Evolutionary conservation across 2,113 vertebrate genomes (phyloP), one percentile per base, ranked within the genome.

Genomic region (Lucifuga dentata): DNA sequence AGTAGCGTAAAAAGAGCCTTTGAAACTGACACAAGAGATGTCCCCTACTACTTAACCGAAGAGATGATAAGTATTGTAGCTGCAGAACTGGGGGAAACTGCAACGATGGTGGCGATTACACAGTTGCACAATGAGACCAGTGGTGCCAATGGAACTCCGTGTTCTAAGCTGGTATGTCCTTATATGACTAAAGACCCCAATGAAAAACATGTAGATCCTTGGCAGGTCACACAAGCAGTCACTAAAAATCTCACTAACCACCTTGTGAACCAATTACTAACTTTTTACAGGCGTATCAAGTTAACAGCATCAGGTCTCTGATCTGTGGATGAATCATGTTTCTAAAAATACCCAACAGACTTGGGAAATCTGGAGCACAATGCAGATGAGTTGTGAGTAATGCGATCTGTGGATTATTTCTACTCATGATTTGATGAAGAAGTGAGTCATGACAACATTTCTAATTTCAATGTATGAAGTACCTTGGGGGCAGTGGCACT

Each of bases 401-500:
- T 58, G 43, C n/a, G n/a, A n/a, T 65, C 59, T 39, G 56, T 63
- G 49, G 53, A 73, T 80, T 59, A 26, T 44, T 63, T 67, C 24
- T 43, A 53, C 61, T 24, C n/a, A n/a, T 59, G n/a, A 74, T 62
- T 39, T 71, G 62, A 63, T 73, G 57, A 64, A 17, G 49, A 33
- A 49, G 35, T 39, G 82, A 59, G 61, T 74, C n/a, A 48, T 48
- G 62, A 45, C 17, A 29, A 29, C 20, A 65, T 67, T 53, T 78
- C 62, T 66, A 36, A 76, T 29, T 7, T 29, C 56, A 78, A 69
- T 76, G 56, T 49, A 73, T 52, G 15, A 26, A 75, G 74, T 93
- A 93, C 91, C 92, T 93, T 86, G 33, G 78, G 85, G 89, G 86
- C 53, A 79, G 86, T 86, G 69, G 79, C 85, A 83, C 78, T 90